A percentile compares a stretch with the other conserved stretches of the same genome.
These are phyloP conservation scores for Thymelicus sylvestris DNA, from an alignment of 2,888 invertebrate species.

Conservation along the genomic window DNA sequence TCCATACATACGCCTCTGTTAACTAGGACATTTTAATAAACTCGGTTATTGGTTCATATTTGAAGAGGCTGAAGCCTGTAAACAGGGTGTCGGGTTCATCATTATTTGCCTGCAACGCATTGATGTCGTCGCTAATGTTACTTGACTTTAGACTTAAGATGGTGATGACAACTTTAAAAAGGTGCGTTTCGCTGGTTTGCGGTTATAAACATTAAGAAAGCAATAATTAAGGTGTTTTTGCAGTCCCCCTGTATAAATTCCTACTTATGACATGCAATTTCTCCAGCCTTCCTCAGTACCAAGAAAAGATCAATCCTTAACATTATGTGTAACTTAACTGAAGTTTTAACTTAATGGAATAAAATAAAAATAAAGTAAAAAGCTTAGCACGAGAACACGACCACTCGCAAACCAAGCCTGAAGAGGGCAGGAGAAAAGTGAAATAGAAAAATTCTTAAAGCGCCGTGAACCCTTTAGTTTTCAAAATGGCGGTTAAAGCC, in stretches of 20 bases:
- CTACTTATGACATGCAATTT: background rate
- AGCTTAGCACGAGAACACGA: slow-evolving; percentile 38
- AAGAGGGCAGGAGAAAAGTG: slow-evolving; percentile 51
- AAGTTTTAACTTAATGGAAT: slow-evolving; percentile 32
- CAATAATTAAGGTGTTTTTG: no score
- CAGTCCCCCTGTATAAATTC: background rate
- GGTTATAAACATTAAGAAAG: no score
- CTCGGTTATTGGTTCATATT: no score
- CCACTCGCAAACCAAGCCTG: slow-evolving; percentile 40
- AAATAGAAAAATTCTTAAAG: slow-evolving; percentile 54
- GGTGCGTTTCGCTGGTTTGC: no score
- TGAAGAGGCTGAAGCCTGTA: no score
- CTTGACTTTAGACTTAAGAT: no score
- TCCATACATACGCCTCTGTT: background rate
- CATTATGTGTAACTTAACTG: slow-evolving; percentile 8
- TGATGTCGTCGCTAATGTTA: no score
- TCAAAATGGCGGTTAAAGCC: slow-evolving; percentile 64
- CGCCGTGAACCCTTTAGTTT: slow-evolving; percentile 59
- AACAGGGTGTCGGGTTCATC: no score
- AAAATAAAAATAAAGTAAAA: slow-evolving; percentile 36
- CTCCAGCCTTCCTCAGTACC: background rate
- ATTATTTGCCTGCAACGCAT: no score
- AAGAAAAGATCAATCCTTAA: slow-evolving; percentile 3
- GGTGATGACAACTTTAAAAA: no score
- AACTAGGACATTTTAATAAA: no score